These are phyloP conservation scores for Pygoscelis adeliae DNA, from an alignment of 2,113 vertebrate species.

Conservation along the genomic window DNA sequence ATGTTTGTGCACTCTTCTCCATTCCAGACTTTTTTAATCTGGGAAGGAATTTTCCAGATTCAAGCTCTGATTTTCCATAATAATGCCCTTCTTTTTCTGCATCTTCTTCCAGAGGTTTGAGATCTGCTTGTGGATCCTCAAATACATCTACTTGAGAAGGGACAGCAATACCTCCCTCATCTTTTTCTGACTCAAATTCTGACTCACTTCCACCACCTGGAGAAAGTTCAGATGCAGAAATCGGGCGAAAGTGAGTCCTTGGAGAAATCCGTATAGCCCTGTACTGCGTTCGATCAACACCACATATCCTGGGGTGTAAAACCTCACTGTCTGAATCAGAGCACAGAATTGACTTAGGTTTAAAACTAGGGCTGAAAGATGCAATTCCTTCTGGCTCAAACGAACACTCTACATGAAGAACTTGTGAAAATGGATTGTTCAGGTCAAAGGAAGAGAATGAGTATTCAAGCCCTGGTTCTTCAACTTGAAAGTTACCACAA, in stretches of 20 bases:
- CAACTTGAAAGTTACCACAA: slow-evolving; percentile 88
- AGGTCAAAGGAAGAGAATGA: slow-evolving; percentile 95
- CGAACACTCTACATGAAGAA: slow-evolving; percentile 97
- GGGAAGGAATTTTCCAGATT: slow-evolving; percentile 96
- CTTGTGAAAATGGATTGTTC: slow-evolving; percentile 96
- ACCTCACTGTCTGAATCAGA: slow-evolving; percentile 92
- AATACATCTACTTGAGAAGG: slow-evolving; percentile 86
- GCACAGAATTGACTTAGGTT: slow-evolving; percentile 96
- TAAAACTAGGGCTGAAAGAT: slow-evolving; percentile 94
- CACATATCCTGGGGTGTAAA: slow-evolving; percentile 89
- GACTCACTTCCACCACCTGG: slow-evolving; percentile 94
- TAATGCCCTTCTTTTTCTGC: slow-evolving; percentile 96
- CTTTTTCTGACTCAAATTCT: slow-evolving; percentile 96
- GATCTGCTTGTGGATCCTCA: slow-evolving; percentile 94
- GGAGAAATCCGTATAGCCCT: slow-evolving; percentile 98
- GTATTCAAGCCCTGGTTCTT: slow-evolving; percentile 92
- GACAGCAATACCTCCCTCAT: slow-evolving; percentile 83
- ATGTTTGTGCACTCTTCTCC: slow-evolving; percentile 99
- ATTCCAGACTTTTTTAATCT: slow-evolving; percentile 96
- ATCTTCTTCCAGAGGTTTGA: slow-evolving; percentile 97
- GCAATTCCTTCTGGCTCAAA: slow-evolving; percentile 96
- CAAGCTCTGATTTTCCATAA: slow-evolving; percentile 96
- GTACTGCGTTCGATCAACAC: slow-evolving; percentile 93
- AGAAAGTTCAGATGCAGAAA: slow-evolving; percentile 96
- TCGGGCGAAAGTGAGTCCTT: slow-evolving; percentile 97